These are phyloP conservation scores for Peromyscus eremicus DNA, from an alignment of 2,797 vertebrate species.

Conservation along the genomic window DNA sequence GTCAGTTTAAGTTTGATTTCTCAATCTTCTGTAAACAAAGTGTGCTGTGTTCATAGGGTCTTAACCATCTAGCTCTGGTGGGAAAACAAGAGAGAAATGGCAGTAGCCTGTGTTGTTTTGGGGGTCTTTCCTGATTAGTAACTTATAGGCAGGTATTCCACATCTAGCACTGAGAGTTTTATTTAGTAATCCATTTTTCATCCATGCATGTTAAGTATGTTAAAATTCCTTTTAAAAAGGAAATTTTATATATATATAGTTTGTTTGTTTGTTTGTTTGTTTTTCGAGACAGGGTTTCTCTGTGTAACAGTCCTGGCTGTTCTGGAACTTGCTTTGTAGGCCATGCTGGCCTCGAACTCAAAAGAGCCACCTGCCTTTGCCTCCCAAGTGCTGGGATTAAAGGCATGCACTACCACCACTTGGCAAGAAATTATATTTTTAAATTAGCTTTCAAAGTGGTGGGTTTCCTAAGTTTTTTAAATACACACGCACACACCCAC, in stretches of 20 bases:
- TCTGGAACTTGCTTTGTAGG: too few species aligned
- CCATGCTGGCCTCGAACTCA: too few species aligned
- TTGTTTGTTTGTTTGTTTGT: too few species aligned
- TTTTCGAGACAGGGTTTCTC: too few species aligned
- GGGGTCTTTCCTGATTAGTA: not conserved
- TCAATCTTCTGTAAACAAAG: not conserved
- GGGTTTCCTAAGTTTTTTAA: not conserved
- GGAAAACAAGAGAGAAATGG: not conserved
- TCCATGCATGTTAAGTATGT: not conserved
- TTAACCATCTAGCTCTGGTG: not conserved
- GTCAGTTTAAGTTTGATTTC: not conserved
- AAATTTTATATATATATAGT: not conserved
- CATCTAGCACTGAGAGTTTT: not conserved
- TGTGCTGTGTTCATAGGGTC: not conserved
- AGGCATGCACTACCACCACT: too few species aligned
- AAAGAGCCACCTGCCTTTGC: too few species aligned
- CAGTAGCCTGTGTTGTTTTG: not conserved
- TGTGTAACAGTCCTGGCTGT: too few species aligned
- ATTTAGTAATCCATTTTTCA: not conserved
- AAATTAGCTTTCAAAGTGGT: not conserved
- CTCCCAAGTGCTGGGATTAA: too few species aligned
- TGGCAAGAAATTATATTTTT: not conserved
- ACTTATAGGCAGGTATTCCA: not conserved
- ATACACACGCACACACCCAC: not conserved
- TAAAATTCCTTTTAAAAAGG: not conserved